phyloP scores from a whole-genome alignment of 1,140 invertebrate species.

The Lordiphosa mommai region DNA sequence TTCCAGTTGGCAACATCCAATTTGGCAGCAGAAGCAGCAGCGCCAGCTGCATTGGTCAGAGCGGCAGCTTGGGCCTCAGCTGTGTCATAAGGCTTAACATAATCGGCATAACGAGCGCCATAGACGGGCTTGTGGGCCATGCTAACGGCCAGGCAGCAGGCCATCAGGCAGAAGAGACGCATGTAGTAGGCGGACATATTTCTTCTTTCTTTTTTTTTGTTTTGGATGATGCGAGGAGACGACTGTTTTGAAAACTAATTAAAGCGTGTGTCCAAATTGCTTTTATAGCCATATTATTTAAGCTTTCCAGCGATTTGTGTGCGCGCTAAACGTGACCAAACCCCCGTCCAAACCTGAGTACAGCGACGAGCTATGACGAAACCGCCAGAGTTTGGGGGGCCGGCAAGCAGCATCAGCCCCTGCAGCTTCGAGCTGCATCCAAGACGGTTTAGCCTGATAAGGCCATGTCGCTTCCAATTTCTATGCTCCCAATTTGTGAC shows the following conservation, averaged over 20 bases:
- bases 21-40: slow-evolving; percentile 66
- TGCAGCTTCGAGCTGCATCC: too few species aligned
- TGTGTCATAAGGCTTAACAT: slow-evolving; percentile 38
- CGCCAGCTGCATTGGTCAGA: slow-evolving; percentile 65
- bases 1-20: slow-evolving; percentile 50
- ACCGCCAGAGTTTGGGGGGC: slow-evolving; percentile 37
- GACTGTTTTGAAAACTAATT: slow-evolving; percentile 65
- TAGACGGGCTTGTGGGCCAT: slow-evolving; percentile 30
- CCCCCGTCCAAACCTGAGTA: slow-evolving; percentile 18
- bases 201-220: neutral
- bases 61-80: slow-evolving; percentile 68
- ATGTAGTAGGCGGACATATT: slow-evolving; percentile 53
- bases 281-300: slow-evolving; percentile 72
- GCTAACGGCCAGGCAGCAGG: slow-evolving; percentile 40
- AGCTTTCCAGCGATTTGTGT: slow-evolving; percentile 60
- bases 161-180: slow-evolving; percentile 61
- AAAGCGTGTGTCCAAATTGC: slow-evolving; percentile 70
- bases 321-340: slow-evolving; percentile 69
- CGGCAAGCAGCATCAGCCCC: slow-evolving; percentile 17
- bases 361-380: slow-evolving; percentile 33
- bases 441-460: slow-evolving; percentile 3
- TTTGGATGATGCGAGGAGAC: slow-evolving; percentile 46
- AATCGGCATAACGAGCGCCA: slow-evolving; percentile 24
- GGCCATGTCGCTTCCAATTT: slow-evolving; percentile 43
- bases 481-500: slow-evolving; percentile 56